Evolutionary conservation across 2,113 vertebrate species (phyloP).

Genomic region (Falcunculus frontatus): DNA sequence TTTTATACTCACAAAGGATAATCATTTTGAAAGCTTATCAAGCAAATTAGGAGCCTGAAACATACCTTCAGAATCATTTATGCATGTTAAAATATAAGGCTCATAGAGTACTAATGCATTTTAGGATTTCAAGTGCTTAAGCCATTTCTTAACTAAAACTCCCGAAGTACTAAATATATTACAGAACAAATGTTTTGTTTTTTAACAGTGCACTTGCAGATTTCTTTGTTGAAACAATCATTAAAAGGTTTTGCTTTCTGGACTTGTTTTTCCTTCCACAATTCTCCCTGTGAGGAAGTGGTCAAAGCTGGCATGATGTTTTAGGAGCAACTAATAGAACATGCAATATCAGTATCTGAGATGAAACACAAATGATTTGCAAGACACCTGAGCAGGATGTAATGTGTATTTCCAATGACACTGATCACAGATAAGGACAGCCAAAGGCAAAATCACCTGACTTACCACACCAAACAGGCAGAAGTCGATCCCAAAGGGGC

Average conservation of each 20-base stretch:
- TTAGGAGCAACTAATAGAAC: not conserved
- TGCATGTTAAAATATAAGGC: not conserved
- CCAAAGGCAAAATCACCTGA: not conserved
- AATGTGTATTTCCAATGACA: not conserved
- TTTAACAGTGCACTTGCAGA: not conserved
- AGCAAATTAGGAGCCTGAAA: not conserved
- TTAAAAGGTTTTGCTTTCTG: not conserved
- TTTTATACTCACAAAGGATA: not conserved
- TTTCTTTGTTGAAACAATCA: not conserved
- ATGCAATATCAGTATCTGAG: not conserved
- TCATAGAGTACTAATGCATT: not conserved
- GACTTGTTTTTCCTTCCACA: not conserved
- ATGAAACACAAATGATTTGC: too few relatives aligned
- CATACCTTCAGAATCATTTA: not conserved
- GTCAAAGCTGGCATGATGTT: not conserved
- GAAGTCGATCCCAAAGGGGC: not conserved
- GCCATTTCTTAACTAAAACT: not conserved
- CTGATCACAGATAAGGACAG: fast-evolving
- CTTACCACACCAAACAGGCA: not conserved
- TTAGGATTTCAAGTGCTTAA: not conserved
- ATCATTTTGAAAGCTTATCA: not conserved
- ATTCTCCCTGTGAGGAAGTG: not conserved
- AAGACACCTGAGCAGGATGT: not conserved
- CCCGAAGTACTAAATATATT: not conserved
- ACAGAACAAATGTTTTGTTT: not conserved